These are phyloP conservation scores for Chiridota heheva DNA, from an alignment of 35 echinoderm and acorn worm genomes.

Conservation along the genomic window DNA sequence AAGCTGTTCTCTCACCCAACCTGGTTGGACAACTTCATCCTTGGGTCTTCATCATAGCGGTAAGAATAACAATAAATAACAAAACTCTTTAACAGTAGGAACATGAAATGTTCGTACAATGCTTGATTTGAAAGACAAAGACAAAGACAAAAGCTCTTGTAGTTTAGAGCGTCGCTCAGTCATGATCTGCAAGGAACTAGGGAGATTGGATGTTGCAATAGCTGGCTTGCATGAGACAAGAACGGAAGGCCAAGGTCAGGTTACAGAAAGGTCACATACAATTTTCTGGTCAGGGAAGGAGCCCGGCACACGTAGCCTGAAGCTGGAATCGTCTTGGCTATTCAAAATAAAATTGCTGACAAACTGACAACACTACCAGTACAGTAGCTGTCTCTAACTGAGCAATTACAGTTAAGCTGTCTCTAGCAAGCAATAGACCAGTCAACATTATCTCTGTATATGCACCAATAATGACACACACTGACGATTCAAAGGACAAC, in stretches of 20 bases:
- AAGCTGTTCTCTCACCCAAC: too few species aligned
- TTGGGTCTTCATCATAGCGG: too few species aligned
- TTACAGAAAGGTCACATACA: constrained; percentile 20
- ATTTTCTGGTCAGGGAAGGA: constrained; percentile 33
- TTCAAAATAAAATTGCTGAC: constrained; percentile 36
- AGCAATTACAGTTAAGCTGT: neutral
- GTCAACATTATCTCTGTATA: constrained; percentile 37
- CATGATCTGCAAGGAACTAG: constrained; percentile 10
- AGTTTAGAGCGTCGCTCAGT: neutral
- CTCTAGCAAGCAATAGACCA: neutral
- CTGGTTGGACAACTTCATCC: too few species aligned
- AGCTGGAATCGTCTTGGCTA: constrained; percentile 50
- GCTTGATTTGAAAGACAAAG: constrained; percentile 24
- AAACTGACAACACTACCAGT: constrained; percentile 36
- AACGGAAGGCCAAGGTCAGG: constrained; percentile 19
- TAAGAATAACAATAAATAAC: too few species aligned
- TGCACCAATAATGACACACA: constrained; percentile 51
- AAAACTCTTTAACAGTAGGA: constrained; percentile 26
- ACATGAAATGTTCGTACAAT: constrained; percentile 50
- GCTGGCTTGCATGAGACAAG: constrained; percentile 62
- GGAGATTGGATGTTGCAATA: constrained; percentile 39
- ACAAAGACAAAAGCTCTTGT: constrained; percentile 16
- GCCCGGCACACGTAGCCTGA: neutral
- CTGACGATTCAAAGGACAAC: constrained; percentile 39
- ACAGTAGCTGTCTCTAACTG: constrained; percentile 1